Evolutionary conservation across 2,113 vertebrate species (phyloP), one percentile per base, ranked within the genome.

Genomic region (Caretta caretta): DNA sequence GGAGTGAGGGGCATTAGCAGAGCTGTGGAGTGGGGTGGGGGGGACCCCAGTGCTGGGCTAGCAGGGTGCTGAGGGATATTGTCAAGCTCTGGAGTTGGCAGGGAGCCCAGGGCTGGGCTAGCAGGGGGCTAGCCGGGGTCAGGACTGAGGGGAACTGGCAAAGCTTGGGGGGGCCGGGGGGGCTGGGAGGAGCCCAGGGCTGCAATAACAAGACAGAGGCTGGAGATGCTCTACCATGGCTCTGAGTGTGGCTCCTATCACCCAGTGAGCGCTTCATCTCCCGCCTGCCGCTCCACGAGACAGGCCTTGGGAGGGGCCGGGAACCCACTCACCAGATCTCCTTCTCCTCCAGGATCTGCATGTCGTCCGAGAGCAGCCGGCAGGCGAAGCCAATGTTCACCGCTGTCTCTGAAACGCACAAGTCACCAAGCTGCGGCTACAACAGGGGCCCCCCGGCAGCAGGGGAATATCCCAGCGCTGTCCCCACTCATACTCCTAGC

Each of bases 381-480:
- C 99, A 99, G 0, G 99, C 98, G 7, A 99, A 99, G 69, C 99
- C 99, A 1, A 99, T 98, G 94, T 99, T 99, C 93, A 99, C 97
- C 0, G 99, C 99, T 0, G 99, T 99, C 97, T 99, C 99, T 99
- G 96, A 69, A 93, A 96, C 87, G 7, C 29, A 53, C 1, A 4
- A 35, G 8, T 19, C 31, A 69, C 54, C 12, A 35, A 29, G 14
- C 49, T 38, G 62, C 48, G 10, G 13, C 75, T 78, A 13, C 25
- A 11, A 22, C 69, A 27, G 24, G 22, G 46, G 5, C 4, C 11
- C 42, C 24, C 48, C 24, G 22, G 51, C 42, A 17, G 46, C 87
- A 78, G 0, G 4, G 17, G 2, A 1, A 0, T 3, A 80, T 0
- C 49, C 31, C 53, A 12, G 80, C 35, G 8, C 49, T 38, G 59